These are phyloP conservation scores for Psittacus erithacus DNA, from an alignment of 2,113 vertebrate species.

Conservation along the genomic window DNA sequence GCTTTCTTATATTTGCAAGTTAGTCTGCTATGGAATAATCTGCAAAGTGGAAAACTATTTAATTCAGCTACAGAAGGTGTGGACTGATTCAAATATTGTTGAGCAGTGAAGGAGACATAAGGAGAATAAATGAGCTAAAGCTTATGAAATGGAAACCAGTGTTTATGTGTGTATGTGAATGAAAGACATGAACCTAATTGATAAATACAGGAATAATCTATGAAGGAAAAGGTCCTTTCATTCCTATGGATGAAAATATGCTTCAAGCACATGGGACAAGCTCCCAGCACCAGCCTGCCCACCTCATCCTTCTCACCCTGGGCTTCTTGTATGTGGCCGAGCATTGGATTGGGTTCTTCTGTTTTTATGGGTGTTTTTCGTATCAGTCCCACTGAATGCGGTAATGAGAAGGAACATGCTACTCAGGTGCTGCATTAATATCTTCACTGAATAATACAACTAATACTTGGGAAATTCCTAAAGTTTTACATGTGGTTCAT, in stretches of 20 bases:
- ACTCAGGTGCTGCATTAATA: background rate
- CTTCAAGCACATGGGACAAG: background rate
- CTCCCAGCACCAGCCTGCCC: background rate
- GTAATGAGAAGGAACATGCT: background rate
- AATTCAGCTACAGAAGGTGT: background rate
- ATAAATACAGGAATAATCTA: background rate
- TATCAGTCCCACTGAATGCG: background rate
- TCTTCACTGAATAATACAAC: background rate
- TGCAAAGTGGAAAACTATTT: background rate
- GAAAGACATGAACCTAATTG: background rate
- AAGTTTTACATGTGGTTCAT: background rate
- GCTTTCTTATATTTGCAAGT: background rate
- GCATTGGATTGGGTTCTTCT: background rate
- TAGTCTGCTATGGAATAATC: background rate
- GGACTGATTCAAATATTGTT: background rate
- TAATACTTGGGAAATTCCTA: background rate
- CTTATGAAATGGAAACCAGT: background rate
- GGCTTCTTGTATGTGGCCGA: background rate
- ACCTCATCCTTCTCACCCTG: background rate
- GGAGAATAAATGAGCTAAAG: background rate
- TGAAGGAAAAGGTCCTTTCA: background rate
- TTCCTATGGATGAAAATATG: background rate
- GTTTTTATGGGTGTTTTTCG: background rate
- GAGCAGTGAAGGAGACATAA: background rate
- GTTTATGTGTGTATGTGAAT: background rate